Conservation (phyloP, 2,888 invertebrate genomes). For the Apoda limacodes region DNA sequence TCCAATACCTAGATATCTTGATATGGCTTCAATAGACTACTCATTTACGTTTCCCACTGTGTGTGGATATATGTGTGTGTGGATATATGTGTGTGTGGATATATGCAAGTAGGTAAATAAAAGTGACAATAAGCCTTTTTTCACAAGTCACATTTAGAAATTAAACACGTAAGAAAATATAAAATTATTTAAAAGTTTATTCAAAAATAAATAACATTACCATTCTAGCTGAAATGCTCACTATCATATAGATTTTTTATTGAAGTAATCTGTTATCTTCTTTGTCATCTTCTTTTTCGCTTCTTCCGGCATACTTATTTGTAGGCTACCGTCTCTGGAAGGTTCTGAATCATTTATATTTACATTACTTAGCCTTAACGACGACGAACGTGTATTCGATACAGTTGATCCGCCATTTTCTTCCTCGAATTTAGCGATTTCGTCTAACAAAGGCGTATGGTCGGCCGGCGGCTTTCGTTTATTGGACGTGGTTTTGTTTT, state of each 20-base stretch:
- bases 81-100: too few species aligned
- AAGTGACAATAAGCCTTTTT: too few species aligned
- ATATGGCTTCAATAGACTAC: too few species aligned
- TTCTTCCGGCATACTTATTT: constrained; percentile 29
- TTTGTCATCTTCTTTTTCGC: constrained; percentile 40
- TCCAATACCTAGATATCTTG: too few species aligned
- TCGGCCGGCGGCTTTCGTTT: constrained; percentile 10
- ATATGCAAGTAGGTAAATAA: too few species aligned
- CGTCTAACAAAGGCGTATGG: constrained; percentile 30
- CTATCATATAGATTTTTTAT: constrained; percentile 37
- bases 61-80: too few species aligned
- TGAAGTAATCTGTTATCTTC: constrained; percentile 58
- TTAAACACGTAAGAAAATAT: too few species aligned
- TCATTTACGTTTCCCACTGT: too few species aligned
- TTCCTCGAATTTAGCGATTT: constrained; percentile 37
- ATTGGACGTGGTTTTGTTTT: constrained; percentile 4
- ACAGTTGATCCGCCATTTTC: constrained; percentile 34
- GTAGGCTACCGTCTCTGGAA: constrained; percentile 21
- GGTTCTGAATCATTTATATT: constrained; percentile 14
- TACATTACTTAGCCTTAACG: constrained; percentile 21
- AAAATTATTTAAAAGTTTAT: too few species aligned
- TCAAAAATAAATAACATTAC: too few species aligned
- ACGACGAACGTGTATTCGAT: constrained; percentile 25
- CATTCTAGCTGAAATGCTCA: too few species aligned
- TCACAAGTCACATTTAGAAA: too few species aligned